Base-by-base conservation (phyloP, 2,888 invertebrate genomes). In the Caradrina clavipalpis region DNA sequence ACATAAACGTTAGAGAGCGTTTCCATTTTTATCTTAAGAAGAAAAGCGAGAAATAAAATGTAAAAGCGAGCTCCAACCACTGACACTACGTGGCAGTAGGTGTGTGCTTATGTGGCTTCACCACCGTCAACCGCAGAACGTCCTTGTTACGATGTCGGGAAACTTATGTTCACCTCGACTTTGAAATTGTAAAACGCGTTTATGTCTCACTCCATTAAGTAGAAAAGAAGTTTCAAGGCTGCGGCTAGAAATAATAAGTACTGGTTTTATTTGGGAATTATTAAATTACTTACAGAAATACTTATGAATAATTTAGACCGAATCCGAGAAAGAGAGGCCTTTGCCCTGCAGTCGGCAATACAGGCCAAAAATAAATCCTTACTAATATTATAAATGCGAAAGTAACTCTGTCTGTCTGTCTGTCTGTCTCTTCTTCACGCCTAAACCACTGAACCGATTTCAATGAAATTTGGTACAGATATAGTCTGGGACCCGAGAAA, bases 181-280 rank as follows among this genome's bases (percentile, higher is more conserved):
- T 55, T 51, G 58, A 73, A 76, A 73, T 66, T 66, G 35, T 78
- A 35, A 61, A 61, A 72, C 58, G 59, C 31, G 47, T 39, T 42
- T 42, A 45, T 26, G 39, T 49, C 57, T 58, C 13, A 26, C 49
- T 64, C 22, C 22, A 76, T 59, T 73, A 39, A 69, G n/a, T 26
- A 6, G 17, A 17, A 35, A 55, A 76, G 39, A 72, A 76, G 19
- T 69, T 50, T 45, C 76, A 70, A 62, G 77, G 71, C 58, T n/a
- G 55, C 42, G 42, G 49, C 42, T 42, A 62, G 45, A 39, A 51
- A 49, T 75, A 49, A 58, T 58, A 59, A 26, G 15, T 53, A 50
- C 42, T 45, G 35, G 15, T 7, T 63, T 63, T 31, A 50, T 17
- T 45, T 19, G 22, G 31, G 22, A 64, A 63, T 49, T 50, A 55